Conservation (phyloP, 2,888 invertebrate genomes). For the Acleris emargana region DNA sequence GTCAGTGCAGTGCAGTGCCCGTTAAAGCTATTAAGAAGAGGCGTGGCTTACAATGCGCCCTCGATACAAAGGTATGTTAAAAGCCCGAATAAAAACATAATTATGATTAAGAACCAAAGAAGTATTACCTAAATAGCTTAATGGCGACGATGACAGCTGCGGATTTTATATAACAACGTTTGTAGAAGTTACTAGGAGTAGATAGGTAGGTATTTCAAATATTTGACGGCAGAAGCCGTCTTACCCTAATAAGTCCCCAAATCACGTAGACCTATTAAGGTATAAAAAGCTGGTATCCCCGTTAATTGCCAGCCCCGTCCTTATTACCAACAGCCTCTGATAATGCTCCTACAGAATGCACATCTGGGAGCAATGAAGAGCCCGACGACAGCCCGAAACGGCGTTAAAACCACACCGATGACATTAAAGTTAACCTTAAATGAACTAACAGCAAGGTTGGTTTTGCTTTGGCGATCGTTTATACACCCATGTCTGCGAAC, state of each 20-base stretch:
- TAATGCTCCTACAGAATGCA: conserved; percentile 75
- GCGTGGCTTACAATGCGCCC: too few relatives aligned
- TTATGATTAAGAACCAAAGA: too few relatives aligned
- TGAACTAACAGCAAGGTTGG: not conserved
- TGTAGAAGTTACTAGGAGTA: too few relatives aligned
- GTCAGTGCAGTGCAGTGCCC: too few relatives aligned
- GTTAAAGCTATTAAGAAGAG: too few relatives aligned
- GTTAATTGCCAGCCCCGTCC: conserved; percentile 73
- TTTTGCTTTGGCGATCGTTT: conserved; percentile 24
- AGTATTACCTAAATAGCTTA: too few relatives aligned
- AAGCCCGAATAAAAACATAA: too few relatives aligned
- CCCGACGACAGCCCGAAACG: conserved; percentile 45
- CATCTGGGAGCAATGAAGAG: conserved; percentile 80
- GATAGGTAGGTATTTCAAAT: not conserved
- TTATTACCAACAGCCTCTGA: conserved; percentile 68
- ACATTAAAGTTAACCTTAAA: conserved; percentile 44
- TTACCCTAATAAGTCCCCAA: conserved; percentile 9
- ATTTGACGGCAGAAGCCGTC: not conserved
- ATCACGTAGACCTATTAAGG: conserved; percentile 16
- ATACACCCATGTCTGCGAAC: conserved; percentile 69
- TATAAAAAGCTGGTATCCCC: conserved; percentile 50
- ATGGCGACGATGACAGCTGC: too few relatives aligned
- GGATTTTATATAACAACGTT: too few relatives aligned
- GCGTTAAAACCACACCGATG: conserved; percentile 40
- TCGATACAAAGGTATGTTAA: too few relatives aligned